Conservation (phyloP, 2,888 invertebrate species). For the Lasiommata megera region DNA sequence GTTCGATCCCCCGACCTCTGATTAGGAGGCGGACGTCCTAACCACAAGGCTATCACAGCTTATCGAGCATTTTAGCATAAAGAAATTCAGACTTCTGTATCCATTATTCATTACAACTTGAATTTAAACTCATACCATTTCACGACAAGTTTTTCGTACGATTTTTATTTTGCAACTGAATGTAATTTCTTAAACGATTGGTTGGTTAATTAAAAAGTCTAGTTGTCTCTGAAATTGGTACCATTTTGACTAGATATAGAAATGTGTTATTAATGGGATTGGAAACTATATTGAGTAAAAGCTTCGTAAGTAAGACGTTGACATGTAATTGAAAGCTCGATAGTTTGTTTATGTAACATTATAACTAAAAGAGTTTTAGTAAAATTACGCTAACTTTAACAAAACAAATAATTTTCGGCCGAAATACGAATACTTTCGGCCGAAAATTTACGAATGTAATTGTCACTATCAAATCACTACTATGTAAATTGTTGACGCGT, state of each 20-base stretch:
- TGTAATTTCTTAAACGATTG: background rate
- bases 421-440: too few species aligned
- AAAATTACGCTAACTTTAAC: too few species aligned
- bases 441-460: too few species aligned
- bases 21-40: too few species aligned
- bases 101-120: background rate
- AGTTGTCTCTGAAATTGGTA: background rate
- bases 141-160: background rate
- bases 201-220: background rate
- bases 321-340: background rate
- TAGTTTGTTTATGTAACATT: background rate
- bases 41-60: too few species aligned
- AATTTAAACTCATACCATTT: background rate
- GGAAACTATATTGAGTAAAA: slow-evolving; percentile 1
- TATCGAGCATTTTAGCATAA: background rate
- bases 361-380: too few species aligned
- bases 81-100: background rate
- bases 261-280: background rate
- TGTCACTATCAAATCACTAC: too few species aligned
- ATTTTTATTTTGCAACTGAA: background rate
- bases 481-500: too few species aligned
- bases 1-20: too few species aligned
- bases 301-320: background rate
- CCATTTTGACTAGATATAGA: background rate
- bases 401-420: too few species aligned